These are phyloP conservation scores for Neria commutata DNA, from an alignment of 2,888 invertebrate genomes.

Conservation along the genomic window DNA sequence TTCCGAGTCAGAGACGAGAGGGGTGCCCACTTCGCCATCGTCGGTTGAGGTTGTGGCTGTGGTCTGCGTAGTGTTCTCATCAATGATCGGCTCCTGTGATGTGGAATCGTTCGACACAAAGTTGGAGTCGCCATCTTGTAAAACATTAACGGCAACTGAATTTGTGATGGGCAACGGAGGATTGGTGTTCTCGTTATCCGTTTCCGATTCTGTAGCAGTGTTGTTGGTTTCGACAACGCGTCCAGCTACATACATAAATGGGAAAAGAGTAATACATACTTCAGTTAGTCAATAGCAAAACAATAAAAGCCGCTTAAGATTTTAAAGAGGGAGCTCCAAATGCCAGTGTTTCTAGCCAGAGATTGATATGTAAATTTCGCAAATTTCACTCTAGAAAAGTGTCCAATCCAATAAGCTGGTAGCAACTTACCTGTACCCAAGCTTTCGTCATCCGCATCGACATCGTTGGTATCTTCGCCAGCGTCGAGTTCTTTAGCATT, in stretches of 20 bases:
- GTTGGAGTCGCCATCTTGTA: conserved; percentile 56
- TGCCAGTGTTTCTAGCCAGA: no score
- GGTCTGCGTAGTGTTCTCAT: conserved; percentile 64
- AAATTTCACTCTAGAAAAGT: no score
- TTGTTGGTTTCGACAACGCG: conserved; percentile 36
- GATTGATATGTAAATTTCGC: no score
- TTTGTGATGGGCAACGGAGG: conserved; percentile 38
- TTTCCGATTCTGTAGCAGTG: conserved; percentile 49
- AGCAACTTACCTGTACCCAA: conserved; percentile 44
- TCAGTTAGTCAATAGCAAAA: no score
- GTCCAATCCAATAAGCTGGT: background rate
- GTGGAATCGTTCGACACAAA: conserved; percentile 60
- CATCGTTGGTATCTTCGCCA: conserved; percentile 52
- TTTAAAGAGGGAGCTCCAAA: no score
- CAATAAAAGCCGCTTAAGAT: no score
- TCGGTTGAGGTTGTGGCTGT: conserved; percentile 64
- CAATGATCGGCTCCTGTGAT: conserved; percentile 57
- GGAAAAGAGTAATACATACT: no score
- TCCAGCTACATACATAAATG: conserved; percentile 31
- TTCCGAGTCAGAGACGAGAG: conserved; percentile 69
- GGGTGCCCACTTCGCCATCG: conserved; percentile 42
- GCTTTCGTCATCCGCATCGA: conserved; percentile 52
- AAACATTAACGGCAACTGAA: conserved; percentile 28
- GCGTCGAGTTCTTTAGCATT: conserved; percentile 11
- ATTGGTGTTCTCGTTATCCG: conserved; percentile 53